Percentiles rank a stretch among this genome's conserved stretches.
phyloP scores from a whole-genome alignment of 2,113 vertebrate genomes.

The Peromyscus maniculatus region DNA sequence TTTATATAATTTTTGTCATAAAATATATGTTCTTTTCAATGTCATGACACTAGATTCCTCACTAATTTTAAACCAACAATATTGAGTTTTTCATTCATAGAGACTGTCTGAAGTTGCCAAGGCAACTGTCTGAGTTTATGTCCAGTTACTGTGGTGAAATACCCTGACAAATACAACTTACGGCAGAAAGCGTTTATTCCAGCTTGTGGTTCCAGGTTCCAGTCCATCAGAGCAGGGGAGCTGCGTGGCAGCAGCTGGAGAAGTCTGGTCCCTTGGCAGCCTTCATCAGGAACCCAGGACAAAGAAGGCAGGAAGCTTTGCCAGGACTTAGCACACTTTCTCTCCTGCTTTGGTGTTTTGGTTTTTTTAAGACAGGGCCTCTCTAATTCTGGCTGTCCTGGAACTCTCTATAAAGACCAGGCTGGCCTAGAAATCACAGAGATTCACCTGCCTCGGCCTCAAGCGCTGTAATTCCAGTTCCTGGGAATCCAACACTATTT shows the following conservation, averaged over 20 bases:
- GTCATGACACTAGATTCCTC: not conserved
- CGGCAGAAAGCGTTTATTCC: not conserved
- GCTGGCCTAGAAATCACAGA: not conserved
- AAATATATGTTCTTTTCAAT: not conserved
- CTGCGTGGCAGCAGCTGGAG: not conserved
- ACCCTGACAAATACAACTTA: not conserved
- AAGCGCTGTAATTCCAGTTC: not conserved
- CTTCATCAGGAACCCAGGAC: not conserved
- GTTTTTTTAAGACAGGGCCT: not conserved
- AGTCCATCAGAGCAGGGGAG: not conserved
- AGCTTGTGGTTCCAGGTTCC: not conserved
- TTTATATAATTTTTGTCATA: not conserved
- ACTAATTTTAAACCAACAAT: not conserved
- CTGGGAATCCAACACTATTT: not conserved
- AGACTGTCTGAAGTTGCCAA: not conserved
- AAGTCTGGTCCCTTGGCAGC: not conserved
- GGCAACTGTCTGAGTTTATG: not conserved
- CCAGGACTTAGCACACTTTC: not conserved
- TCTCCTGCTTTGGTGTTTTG: not conserved
- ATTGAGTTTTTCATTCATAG: not conserved
- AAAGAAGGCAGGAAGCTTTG: not conserved
- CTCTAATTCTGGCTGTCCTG: not conserved
- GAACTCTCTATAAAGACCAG: not conserved
- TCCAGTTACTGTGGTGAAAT: too few relatives aligned
- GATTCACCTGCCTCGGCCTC: not conserved